Conservation (phyloP, 2,888 invertebrate genomes). For the Cerceris rybyensis region DNA sequence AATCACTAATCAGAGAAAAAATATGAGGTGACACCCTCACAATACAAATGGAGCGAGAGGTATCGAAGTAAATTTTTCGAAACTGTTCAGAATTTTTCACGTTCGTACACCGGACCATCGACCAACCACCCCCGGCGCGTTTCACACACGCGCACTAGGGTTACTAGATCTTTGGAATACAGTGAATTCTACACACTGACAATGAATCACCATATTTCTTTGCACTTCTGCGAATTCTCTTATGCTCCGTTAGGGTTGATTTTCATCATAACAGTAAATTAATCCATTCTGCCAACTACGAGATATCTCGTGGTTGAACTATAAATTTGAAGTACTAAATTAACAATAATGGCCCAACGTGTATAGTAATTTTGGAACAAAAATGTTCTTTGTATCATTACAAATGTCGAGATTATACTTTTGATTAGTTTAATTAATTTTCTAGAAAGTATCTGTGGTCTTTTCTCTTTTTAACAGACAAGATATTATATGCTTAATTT, state of each 20-base stretch:
- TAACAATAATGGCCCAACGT: too few species aligned
- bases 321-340: too few species aligned
- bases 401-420: too few species aligned
- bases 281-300: too few species aligned
- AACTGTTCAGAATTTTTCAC: constrained; percentile 50
- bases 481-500: too few species aligned
- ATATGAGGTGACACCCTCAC: constrained; percentile 8
- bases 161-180: constrained; percentile 39
- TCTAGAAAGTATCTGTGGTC: too few species aligned
- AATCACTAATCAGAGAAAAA: constrained; percentile 18
- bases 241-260: not conserved
- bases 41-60: constrained; percentile 12
- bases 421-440: too few species aligned
- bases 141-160: constrained; percentile 72
- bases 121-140: constrained; percentile 75
- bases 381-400: too few species aligned
- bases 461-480: too few species aligned
- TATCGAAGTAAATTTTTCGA: constrained; percentile 11
- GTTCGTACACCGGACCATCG: constrained; percentile 66
- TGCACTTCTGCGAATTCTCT: not conserved
- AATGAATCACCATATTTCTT: not conserved
- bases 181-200: constrained; percentile 24
- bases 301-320: too few species aligned
- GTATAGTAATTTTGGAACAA: too few species aligned
- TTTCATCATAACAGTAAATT: not conserved